phyloP scores from a whole-genome alignment of 2,113 vertebrate species.

The Falco punctatus region DNA sequence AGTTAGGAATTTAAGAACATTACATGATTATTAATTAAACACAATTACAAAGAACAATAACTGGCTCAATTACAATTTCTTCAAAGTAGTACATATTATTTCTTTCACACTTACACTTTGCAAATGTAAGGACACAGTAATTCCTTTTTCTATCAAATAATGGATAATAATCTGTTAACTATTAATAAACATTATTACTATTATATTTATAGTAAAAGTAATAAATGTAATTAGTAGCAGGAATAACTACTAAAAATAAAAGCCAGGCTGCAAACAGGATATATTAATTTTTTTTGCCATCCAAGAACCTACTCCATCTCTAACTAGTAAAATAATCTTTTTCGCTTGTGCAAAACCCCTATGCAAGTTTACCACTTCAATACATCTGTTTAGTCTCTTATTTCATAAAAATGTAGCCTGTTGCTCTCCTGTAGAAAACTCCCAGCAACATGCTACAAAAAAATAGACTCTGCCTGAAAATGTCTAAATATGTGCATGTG shows the following conservation, averaged over 20 bases:
- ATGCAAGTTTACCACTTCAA: neutral
- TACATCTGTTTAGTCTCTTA: neutral
- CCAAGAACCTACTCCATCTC: neutral
- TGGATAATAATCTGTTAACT: neutral
- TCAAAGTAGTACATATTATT: neutral
- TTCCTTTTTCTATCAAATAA: neutral
- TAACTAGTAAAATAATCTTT: neutral
- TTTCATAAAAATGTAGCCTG: neutral
- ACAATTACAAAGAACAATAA: neutral
- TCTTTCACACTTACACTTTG: neutral
- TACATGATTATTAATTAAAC: neutral
- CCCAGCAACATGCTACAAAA: neutral
- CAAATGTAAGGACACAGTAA: neutral
- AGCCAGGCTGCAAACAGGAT: neutral
- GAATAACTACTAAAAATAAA: neutral
- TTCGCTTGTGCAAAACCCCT: neutral
- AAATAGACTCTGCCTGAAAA: neutral
- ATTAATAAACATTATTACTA: neutral
- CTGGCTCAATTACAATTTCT: neutral
- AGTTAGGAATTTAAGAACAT: neutral
- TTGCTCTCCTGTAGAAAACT: neutral
- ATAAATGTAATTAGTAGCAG: neutral
- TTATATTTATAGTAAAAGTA: neutral
- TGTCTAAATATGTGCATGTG: neutral
- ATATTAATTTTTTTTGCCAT: neutral